These are phyloP conservation scores for Galbula dea DNA, from an alignment of 2,113 vertebrate genomes.

Conservation along the genomic window DNA sequence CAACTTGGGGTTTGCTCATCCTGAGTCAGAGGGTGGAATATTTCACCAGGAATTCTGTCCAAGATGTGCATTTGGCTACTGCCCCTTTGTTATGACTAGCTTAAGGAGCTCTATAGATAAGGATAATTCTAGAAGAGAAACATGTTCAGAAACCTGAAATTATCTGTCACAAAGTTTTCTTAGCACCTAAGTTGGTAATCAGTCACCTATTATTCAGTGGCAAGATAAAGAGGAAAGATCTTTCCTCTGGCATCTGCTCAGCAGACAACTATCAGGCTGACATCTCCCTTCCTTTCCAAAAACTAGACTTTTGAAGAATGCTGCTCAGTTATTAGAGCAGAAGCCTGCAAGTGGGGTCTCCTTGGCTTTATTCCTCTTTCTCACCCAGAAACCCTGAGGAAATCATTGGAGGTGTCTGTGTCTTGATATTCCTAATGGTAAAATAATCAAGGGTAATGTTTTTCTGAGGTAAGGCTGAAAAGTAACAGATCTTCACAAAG, in stretches of 20 bases:
- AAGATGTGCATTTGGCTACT: not conserved
- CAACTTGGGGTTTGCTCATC: not conserved
- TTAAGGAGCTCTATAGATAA: not conserved
- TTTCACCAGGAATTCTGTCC: not conserved
- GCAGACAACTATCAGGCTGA: not conserved
- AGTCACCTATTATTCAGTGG: slow-evolving; percentile 12
- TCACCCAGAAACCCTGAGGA: not conserved
- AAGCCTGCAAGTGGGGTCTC: not conserved
- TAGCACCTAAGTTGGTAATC: not conserved
- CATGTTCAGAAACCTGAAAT: slow-evolving; percentile 9
- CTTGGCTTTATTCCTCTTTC: not conserved
- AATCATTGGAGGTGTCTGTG: not conserved
- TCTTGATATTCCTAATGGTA: not conserved
- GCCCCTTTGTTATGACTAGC: not conserved
- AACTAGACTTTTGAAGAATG: not conserved
- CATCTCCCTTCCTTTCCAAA: not conserved
- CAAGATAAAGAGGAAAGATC: not conserved
- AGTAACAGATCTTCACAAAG: not conserved
- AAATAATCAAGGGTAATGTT: not conserved
- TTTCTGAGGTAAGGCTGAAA: not conserved
- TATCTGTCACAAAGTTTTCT: not conserved
- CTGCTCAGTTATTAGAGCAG: not conserved
- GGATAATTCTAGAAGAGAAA: not conserved
- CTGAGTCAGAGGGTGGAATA: not conserved
- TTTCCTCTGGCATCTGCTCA: not conserved